Base-by-base conservation (phyloP, 2,113 vertebrate species). In the Myotis brandtii region DNA sequence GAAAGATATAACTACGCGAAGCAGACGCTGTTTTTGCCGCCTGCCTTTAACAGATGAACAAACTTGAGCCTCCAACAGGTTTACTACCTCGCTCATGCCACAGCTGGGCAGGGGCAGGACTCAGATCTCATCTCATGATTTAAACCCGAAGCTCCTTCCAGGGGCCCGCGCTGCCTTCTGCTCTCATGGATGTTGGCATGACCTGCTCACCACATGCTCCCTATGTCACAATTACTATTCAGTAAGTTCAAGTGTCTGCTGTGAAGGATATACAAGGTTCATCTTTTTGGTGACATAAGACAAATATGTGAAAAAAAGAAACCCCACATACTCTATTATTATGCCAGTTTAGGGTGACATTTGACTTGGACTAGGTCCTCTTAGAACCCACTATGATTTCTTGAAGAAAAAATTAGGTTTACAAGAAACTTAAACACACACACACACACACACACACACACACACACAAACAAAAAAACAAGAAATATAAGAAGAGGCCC, bases 341-440 rank as follows among this genome's bases (percentile, higher is more conserved):
- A 32, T 17, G 62, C 30, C 0, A 6, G 46, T 32, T 46, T 40
- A 59, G 59, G 73, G 32, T 54, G 54, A 76, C 11, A 21, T 43
- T 34, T 50, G 90, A 81, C 76, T 69, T 66, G 70, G 83, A 52
- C 21, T 1, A 88, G 82, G 54, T 23, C 14, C 43, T 84, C 13
- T 79, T 54, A 64, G 50, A 11, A 86, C 8, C 25, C 54, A 73
- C 40, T 12, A 30, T 62, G 54, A 93, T 32, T 90, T 88, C 91
- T 95, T 54, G 4, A 95, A 93, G 66, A 72, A 80, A 72, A 89
- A 95, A 43, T 80, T 81, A 89, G 37, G 18, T 62, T 95, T 18
- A 67, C 0, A 76, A 72, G 62, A 62, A 87, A 72, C 30, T 76
- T 21, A 50, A 87, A 62, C n/a, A 80, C 52, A 54, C 20, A 80